Conservation (phyloP, 2,888 invertebrate genomes). For the Troides helena region DNA sequence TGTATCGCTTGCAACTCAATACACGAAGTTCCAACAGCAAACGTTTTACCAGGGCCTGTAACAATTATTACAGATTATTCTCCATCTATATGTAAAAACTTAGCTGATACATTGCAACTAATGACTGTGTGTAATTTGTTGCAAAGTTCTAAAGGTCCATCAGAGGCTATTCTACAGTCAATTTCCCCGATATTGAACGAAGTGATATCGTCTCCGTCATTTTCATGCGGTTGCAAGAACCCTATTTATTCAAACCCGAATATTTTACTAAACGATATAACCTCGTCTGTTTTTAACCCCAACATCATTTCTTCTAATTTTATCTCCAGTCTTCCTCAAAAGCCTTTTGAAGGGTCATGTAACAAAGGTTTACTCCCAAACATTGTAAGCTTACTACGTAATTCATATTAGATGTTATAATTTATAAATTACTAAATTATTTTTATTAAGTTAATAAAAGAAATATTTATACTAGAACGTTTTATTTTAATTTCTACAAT, state of each 20-base stretch:
- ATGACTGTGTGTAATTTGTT: slow-evolving; percentile 62
- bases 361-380: slow-evolving; percentile 33
- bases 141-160: slow-evolving; percentile 48
- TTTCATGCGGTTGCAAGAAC: slow-evolving; percentile 49
- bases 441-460: not conserved
- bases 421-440: slow-evolving; percentile 20
- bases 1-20: slow-evolving; percentile 18
- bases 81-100: slow-evolving; percentile 58
- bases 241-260: slow-evolving; percentile 33
- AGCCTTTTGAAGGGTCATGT: slow-evolving; percentile 31
- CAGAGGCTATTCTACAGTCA: slow-evolving; percentile 47
- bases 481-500: not conserved
- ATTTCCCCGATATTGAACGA: slow-evolving; percentile 54
- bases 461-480: not conserved
- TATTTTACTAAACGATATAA: slow-evolving; percentile 25
- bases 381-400: slow-evolving; percentile 27
- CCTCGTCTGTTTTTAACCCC: slow-evolving; percentile 33
- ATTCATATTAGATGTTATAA: slow-evolving; percentile 2
- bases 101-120: slow-evolving; percentile 61
- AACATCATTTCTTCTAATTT: slow-evolving; percentile 35
- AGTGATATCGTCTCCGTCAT: slow-evolving; percentile 42
- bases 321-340: slow-evolving; percentile 32
- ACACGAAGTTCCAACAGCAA: slow-evolving; percentile 31
- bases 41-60: slow-evolving; percentile 40
- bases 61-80: slow-evolving; percentile 63